Conservation (phyloP, 2,888 invertebrate genomes). For the Mayetiola destructor region DNA sequence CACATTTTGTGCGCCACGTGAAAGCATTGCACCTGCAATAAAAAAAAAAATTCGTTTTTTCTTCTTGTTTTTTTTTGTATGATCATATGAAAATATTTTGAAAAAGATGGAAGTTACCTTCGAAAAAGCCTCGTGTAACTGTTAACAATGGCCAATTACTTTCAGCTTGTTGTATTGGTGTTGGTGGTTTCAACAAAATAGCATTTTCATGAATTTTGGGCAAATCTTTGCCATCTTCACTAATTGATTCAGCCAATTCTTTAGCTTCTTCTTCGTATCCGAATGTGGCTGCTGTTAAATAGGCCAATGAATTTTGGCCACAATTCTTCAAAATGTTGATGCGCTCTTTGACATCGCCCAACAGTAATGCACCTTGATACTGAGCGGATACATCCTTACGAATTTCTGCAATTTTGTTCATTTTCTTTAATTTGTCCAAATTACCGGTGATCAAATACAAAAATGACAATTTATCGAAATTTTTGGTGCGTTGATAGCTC, state of each 20-base stretch:
- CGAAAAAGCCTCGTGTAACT: slow-evolving; percentile 62
- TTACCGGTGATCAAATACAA: slow-evolving; percentile 97
- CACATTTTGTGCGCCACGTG: slow-evolving; percentile 37
- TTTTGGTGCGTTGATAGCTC: slow-evolving; percentile 98
- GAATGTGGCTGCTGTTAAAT: slow-evolving; percentile 88
- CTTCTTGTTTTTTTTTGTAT: neutral
- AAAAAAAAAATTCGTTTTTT: neutral
- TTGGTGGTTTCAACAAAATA: slow-evolving; percentile 66
- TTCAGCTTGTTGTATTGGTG: slow-evolving; percentile 80
- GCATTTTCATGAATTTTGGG: slow-evolving; percentile 65
- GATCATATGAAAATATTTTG: neutral
- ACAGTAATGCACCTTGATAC: slow-evolving; percentile 82
- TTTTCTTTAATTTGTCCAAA: slow-evolving; percentile 89
- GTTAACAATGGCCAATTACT: slow-evolving; percentile 95
- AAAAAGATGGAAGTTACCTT: slow-evolving; percentile 26
- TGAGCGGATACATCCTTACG: slow-evolving; percentile 93
- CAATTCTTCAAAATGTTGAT: slow-evolving; percentile 66
- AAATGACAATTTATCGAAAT: slow-evolving; percentile 96
- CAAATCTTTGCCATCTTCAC: slow-evolving; percentile 45
- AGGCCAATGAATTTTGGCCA: slow-evolving; percentile 69
- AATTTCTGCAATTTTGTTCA: slow-evolving; percentile 99
- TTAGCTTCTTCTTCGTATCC: slow-evolving; percentile 70
- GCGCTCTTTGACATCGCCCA: slow-evolving; percentile 85
- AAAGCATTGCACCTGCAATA: slow-evolving; percentile 36
- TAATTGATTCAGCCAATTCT: slow-evolving; percentile 48